These are phyloP conservation scores for Nymphicus hollandicus DNA, from an alignment of 2,113 vertebrate genomes.

Conservation along the genomic window DNA sequence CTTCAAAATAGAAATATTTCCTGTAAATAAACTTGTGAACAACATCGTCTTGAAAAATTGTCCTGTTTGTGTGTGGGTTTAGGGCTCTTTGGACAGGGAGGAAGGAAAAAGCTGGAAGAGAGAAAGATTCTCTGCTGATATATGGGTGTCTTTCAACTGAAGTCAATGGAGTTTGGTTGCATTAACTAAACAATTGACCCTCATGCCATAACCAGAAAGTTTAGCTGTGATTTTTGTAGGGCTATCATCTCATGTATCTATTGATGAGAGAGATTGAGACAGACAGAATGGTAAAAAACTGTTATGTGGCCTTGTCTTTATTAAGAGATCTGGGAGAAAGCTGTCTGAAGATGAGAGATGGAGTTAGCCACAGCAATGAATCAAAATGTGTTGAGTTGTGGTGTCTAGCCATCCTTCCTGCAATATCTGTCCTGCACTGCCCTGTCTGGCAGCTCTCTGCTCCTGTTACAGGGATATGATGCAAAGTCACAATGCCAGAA, in stretches of 20 bases:
- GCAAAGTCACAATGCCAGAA: not conserved
- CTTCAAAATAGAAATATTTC: not conserved
- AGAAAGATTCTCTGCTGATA: not conserved
- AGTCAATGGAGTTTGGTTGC: not conserved
- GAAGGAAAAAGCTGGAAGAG: not conserved
- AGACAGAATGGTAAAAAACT: not conserved
- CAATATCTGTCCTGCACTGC: not conserved
- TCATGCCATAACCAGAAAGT: not conserved
- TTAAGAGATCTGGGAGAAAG: slow-evolving; percentile 7
- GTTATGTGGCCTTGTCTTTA: not conserved
- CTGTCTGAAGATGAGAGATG: slow-evolving; percentile 45
- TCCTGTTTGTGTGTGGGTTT: not conserved
- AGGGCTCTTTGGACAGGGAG: not conserved
- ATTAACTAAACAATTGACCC: not conserved
- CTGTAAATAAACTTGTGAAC: not conserved
- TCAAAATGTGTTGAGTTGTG: slow-evolving; percentile 1
- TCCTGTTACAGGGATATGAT: not conserved
- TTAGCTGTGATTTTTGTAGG: not conserved
- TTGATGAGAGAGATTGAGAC: not conserved
- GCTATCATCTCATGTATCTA: not conserved
- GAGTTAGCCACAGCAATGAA: slow-evolving; percentile 28
- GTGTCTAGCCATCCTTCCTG: not conserved
- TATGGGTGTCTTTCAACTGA: not conserved
- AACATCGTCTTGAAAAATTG: not conserved
- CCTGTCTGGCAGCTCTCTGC: not conserved